Evolutionary conservation across 2,797 vertebrate genomes (phyloP).

Genomic region (Phataginus tricuspis): DNA sequence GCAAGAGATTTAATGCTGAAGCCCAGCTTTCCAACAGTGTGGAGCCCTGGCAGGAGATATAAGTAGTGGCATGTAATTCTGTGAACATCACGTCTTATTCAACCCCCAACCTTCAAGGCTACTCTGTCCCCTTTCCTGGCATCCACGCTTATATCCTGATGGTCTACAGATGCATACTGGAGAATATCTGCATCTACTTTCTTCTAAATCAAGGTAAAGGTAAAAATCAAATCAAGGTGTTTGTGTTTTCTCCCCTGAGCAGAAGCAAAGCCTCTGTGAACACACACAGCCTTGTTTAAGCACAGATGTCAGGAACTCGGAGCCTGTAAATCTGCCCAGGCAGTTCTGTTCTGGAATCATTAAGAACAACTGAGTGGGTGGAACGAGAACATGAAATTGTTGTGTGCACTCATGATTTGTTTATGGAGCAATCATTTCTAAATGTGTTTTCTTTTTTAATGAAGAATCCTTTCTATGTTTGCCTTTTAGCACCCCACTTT

Average conservation of each 20-base stretch:
- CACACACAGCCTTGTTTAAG: conserved; percentile 75
- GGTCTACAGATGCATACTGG: not conserved
- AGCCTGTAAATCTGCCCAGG: conserved; percentile 84
- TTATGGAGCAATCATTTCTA: conserved; percentile 84
- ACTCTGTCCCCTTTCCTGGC: not conserved
- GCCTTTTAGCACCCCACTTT: conserved; percentile 67
- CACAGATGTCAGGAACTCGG: conserved; percentile 83
- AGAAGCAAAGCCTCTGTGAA: conserved; percentile 69
- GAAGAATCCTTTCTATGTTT: conserved; percentile 79
- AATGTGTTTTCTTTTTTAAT: conserved; percentile 80
- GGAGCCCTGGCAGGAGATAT: not conserved
- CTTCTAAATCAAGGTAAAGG: conserved; percentile 68
- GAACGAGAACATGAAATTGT: conserved; percentile 87
- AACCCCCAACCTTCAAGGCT: not conserved
- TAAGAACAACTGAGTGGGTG: conserved; percentile 87
- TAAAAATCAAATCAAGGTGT: conserved; percentile 63
- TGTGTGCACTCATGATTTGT: conserved; percentile 84
- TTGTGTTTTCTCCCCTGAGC: conserved; percentile 24
- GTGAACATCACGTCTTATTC: not conserved
- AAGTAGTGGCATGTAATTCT: rapidly evolving
- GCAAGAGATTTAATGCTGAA: not conserved
- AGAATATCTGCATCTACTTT: conserved; percentile 22
- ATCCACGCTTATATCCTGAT: not conserved
- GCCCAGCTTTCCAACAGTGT: not conserved
- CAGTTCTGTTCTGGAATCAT: conserved; percentile 84